phyloP scores from a whole-genome alignment of 2,888 invertebrate species.

The Ophonus ardosiacus region DNA sequence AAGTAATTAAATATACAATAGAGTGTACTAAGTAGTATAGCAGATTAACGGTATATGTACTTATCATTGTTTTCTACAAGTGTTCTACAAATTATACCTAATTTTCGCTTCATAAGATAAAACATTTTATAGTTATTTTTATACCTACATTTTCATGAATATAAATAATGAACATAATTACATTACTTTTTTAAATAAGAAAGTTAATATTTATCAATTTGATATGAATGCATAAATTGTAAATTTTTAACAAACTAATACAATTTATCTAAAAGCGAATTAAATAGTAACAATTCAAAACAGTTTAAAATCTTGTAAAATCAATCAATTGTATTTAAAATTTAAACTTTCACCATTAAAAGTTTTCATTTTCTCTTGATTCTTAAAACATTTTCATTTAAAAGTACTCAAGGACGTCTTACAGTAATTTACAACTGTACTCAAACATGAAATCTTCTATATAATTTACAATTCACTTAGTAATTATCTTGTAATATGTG shows the following conservation, averaged over 20 bases:
- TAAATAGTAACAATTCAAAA: no score
- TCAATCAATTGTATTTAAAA: background rate
- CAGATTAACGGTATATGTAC: background rate
- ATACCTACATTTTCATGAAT: background rate
- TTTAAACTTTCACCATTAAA: background rate
- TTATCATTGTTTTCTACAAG: background rate
- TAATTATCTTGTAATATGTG: background rate
- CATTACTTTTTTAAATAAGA: background rate
- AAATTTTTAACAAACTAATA: no score
- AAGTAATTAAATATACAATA: background rate
- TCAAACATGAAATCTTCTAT: background rate
- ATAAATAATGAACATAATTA: background rate
- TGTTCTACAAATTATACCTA: background rate
- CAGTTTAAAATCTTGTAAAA: background rate
- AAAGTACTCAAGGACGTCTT: background rate
- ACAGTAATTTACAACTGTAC: background rate
- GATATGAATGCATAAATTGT: no score
- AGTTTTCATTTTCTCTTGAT: background rate
- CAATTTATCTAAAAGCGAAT: no score
- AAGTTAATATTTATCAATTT: no score
- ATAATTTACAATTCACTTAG: background rate
- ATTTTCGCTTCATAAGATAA: background rate
- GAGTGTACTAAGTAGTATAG: background rate
- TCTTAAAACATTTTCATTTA: background rate
- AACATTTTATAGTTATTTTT: background rate